Evolutionary conservation across 2,113 vertebrate species (phyloP).

Genomic region (Thalassoma bifasciatum): DNA sequence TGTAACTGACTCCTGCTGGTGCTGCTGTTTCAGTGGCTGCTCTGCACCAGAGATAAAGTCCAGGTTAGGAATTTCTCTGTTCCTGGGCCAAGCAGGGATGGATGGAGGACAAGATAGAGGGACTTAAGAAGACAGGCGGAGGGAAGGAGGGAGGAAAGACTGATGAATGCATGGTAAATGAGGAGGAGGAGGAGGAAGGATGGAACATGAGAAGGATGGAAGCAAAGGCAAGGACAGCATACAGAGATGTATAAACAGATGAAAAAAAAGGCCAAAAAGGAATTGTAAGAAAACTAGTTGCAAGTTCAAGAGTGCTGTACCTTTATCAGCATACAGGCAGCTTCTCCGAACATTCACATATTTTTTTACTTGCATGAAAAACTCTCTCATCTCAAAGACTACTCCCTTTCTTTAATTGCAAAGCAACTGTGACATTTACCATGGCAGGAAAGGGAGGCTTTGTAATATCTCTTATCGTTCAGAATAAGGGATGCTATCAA

Average conservation of each 20-base stretch:
- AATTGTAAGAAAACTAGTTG: conserved; percentile 18
- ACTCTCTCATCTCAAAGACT: conserved; percentile 20
- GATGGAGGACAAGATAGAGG: conserved; percentile 54
- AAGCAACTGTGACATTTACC: conserved; percentile 43
- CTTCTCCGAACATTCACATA: conserved; percentile 29
- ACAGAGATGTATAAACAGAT: neutral
- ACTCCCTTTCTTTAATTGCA: conserved; percentile 16
- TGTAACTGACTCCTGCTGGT: conserved; percentile 45
- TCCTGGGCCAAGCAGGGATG: conserved; percentile 63
- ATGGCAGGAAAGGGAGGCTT: conserved; percentile 26
- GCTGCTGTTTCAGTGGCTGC: conserved; percentile 30
- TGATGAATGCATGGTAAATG: conserved; percentile 34
- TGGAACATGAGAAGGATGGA: conserved; percentile 11
- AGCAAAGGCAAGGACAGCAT: neutral
- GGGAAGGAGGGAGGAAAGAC: conserved; percentile 13
- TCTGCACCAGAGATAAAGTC: conserved; percentile 70
- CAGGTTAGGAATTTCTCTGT: conserved; percentile 75
- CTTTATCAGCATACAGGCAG: conserved; percentile 7
- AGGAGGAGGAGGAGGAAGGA: neutral
- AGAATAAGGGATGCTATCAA: conserved; percentile 46
- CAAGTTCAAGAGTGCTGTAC: conserved; percentile 6
- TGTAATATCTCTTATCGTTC: conserved; percentile 38
- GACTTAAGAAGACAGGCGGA: conserved; percentile 27
- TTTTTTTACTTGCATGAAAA: conserved; percentile 21
- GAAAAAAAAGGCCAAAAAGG: neutral